Conservation (phyloP, 2,888 invertebrate species). For the Malthinus flaveolus region DNA sequence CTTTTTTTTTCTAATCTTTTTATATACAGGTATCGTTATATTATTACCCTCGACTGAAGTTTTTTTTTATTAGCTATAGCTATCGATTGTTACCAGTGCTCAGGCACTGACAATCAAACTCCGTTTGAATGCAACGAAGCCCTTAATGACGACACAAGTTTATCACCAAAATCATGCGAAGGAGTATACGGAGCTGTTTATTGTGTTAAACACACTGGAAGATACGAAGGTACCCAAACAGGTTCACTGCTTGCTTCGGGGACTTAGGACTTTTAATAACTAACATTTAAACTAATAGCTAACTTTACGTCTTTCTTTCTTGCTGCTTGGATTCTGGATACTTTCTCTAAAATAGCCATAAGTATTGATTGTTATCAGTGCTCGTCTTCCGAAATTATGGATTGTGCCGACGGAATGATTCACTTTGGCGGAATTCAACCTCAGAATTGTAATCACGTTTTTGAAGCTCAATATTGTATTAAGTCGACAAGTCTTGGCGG, state of each 20-base stretch:
- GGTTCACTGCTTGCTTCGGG: background rate
- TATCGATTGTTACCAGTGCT: conserved; percentile 87
- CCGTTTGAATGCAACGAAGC: conserved; percentile 86
- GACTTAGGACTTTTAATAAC: too few relatives aligned
- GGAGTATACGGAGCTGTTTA: conserved; percentile 82
- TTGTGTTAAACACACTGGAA: conserved; percentile 92
- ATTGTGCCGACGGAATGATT: conserved; percentile 71
- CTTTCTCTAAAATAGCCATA: conserved; percentile 48
- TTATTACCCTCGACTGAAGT: background rate
- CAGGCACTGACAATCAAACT: conserved; percentile 74
- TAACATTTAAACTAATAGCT: background rate
- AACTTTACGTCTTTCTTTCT: conserved; percentile 16
- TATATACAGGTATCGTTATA: background rate
- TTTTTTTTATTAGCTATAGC: conserved; percentile 57
- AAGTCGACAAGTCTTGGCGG: conserved; percentile 69
- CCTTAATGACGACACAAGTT: conserved; percentile 64
- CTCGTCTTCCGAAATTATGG: conserved; percentile 67
- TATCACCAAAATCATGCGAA: conserved; percentile 73
- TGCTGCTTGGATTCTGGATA: conserved; percentile 27
- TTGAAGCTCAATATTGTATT: conserved; percentile 81
- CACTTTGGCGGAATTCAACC: conserved; percentile 60
- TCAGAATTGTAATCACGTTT: conserved; percentile 70
- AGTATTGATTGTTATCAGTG: conserved; percentile 78
- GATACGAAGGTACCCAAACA: conserved; percentile 74
- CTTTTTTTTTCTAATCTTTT: background rate